phyloP scores from a whole-genome alignment of 2,113 vertebrate species.

The Coturnix japonica region DNA sequence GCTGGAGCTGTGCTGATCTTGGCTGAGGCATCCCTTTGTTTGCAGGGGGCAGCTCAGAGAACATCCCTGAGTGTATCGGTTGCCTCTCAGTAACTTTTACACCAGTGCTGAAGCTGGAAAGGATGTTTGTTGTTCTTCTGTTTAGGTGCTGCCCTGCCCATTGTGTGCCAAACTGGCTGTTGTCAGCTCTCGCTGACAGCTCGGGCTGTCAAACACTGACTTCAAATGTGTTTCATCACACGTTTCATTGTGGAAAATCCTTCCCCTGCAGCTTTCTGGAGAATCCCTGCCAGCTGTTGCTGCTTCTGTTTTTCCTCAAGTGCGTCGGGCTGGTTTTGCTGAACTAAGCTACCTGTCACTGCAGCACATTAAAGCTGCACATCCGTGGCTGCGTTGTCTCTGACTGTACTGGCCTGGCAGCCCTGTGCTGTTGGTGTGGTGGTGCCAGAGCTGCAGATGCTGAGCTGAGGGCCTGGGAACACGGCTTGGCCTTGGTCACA shows the following conservation, averaged over 20 bases:
- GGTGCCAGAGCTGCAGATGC: not conserved
- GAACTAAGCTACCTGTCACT: not conserved
- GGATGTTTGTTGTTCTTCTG: not conserved
- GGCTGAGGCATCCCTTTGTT: not conserved
- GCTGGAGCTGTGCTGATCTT: not conserved
- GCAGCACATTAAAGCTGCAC: not conserved
- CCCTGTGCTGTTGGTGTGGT: accelerated
- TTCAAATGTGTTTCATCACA: not conserved
- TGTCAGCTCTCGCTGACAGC: not conserved
- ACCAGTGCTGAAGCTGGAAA: not conserved
- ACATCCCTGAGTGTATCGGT: not conserved
- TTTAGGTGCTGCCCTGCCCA: not conserved
- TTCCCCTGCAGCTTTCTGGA: not conserved
- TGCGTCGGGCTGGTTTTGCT: not conserved
- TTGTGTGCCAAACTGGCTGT: not conserved
- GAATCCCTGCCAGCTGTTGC: not conserved
- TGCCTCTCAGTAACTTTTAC: not conserved
- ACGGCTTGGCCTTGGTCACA: not conserved
- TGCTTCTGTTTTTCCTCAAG: slow-evolving; percentile 14
- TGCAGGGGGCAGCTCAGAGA: not conserved
- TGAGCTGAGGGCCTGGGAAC: not conserved
- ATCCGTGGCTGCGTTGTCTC: not conserved
- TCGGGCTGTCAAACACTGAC: not conserved
- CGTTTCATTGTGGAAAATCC: not conserved
- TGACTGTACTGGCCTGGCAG: accelerated